Evolutionary conservation across 2,113 vertebrate species (phyloP).

Genomic region (Galeopterus variegatus): DNA sequence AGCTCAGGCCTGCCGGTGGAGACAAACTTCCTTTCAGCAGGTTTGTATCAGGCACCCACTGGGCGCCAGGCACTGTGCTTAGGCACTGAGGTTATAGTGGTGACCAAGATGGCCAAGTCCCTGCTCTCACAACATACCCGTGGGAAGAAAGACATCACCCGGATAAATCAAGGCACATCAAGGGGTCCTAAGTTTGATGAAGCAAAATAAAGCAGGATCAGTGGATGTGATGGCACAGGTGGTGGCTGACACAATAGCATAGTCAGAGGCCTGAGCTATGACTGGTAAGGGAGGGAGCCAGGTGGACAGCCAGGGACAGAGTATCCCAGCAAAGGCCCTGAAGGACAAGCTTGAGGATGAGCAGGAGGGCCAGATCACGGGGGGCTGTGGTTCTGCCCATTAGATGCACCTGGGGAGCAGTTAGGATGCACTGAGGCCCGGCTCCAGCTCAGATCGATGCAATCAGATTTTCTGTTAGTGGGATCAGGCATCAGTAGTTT

Average conservation of each 20-base stretch:
- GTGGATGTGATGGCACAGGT: rapidly evolving
- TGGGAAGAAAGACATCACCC: rapidly evolving
- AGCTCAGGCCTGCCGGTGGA: not conserved
- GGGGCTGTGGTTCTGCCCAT: no score
- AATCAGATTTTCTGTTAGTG: not conserved
- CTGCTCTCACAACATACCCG: not conserved
- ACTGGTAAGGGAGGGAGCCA: not conserved
- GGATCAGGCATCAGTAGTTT: no score
- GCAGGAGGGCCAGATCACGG: rapidly evolving
- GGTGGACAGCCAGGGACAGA: not conserved
- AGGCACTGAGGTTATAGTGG: not conserved
- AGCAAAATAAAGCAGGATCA: not conserved
- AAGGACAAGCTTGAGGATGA: not conserved
- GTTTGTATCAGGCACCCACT: not conserved
- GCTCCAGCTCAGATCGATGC: not conserved
- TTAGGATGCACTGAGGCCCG: rapidly evolving
- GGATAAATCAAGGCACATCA: rapidly evolving
- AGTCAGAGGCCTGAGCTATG: not conserved
- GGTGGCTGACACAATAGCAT: no score
- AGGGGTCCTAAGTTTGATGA: not conserved
- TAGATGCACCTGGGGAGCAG: rapidly evolving
- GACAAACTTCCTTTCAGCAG: not conserved
- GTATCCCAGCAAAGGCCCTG: not conserved
- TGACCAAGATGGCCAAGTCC: not conserved
- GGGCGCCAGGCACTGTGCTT: not conserved